phyloP scores from a whole-genome alignment of 2,797 vertebrate species.

The Clarias fuscus region DNA sequence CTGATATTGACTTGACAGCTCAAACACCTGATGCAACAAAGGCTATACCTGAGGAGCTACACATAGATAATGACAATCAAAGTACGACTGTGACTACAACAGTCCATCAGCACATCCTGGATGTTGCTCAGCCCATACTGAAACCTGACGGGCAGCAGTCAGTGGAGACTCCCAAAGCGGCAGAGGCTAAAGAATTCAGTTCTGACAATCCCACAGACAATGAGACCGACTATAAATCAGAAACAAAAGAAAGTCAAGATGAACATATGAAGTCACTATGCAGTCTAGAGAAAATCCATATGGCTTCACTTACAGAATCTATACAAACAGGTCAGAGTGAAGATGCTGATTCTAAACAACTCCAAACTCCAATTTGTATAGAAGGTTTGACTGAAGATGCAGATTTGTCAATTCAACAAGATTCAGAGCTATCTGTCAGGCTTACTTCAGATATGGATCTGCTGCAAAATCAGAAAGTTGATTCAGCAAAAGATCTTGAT shows the following conservation, averaged over 20 bases:
- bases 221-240: not conserved
- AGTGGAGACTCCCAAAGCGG: not conserved
- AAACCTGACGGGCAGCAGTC: not conserved
- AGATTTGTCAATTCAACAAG: not conserved
- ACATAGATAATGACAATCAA: not conserved
- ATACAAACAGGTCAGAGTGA: not conserved
- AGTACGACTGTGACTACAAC: not conserved
- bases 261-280: not conserved
- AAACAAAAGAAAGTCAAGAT: too few species aligned
- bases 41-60: not conserved
- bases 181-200: not conserved
- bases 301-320: not conserved
- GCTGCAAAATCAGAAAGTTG: not conserved
- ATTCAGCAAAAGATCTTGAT: not conserved
- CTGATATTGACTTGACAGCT: not conserved
- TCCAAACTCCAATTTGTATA: not conserved
- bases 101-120: constrained; percentile 48
- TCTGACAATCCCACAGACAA: not conserved
- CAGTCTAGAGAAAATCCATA: not conserved
- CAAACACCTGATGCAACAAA: not conserved
- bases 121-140: constrained; percentile 12
- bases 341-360: not conserved
- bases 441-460: not conserved
- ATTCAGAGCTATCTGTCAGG: not conserved
- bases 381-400: not conserved